phyloP scores from a whole-genome alignment of 1,140 invertebrate species.

The Nixonia krombeini region DNA sequence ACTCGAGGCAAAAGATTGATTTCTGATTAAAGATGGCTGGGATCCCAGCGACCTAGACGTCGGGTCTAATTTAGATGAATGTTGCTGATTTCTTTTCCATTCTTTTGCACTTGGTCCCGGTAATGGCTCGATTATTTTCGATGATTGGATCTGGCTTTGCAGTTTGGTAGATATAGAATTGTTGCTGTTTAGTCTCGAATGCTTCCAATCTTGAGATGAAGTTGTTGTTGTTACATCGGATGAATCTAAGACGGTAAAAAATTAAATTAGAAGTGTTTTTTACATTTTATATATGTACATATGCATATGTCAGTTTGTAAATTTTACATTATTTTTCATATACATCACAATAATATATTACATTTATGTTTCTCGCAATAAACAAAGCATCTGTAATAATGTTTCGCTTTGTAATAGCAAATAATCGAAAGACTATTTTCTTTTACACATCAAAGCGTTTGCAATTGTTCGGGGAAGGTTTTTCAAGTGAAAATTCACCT shows the following conservation, averaged over 20 bases:
- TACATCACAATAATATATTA: too few species aligned
- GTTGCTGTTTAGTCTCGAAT: conserved; percentile 17
- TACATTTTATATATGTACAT: too few species aligned
- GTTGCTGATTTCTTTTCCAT: conserved; percentile 52
- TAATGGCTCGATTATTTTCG: conserved; percentile 66
- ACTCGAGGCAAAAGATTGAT: conserved; percentile 5
- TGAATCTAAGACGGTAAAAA: conserved; percentile 8
- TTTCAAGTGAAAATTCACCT: too few species aligned
- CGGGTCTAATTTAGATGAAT: conserved; percentile 22
- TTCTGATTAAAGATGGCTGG: conserved; percentile 19
- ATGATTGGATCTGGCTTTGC: conserved; percentile 34
- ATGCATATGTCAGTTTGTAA: too few species aligned
- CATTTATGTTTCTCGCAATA: too few species aligned
- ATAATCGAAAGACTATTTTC: too few species aligned
- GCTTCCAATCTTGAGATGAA: conserved; percentile 35
- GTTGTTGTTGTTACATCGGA: conserved; percentile 21
- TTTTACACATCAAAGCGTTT: too few species aligned
- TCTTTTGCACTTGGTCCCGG: conserved; percentile 59
- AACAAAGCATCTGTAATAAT: too few species aligned
- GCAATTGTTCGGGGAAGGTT: too few species aligned
- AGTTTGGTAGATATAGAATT: conserved; percentile 14
- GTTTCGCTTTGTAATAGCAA: too few species aligned
- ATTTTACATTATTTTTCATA: too few species aligned
- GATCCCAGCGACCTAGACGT: conserved; percentile 26
- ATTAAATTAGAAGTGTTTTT: background rate